Base-by-base conservation (phyloP, 2,888 invertebrate genomes). In the Eueremaeus valkanovi region DNA sequence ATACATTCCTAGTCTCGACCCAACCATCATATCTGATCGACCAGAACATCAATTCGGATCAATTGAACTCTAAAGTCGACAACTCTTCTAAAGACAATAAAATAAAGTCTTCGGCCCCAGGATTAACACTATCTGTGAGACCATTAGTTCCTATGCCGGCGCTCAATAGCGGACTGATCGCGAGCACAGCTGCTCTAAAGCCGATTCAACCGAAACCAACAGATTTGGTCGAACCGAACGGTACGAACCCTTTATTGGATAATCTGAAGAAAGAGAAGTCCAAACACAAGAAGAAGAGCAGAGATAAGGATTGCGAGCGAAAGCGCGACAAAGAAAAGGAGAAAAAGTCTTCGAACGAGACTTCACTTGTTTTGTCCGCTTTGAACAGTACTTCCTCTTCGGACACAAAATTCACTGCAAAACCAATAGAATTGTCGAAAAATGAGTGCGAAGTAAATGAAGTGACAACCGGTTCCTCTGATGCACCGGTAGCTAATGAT, bases 151-250 rank as follows among this genome's bases (percentile, higher is more conserved):
- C 31, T 33, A 16, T 33, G 18, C 51, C 49, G 16, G 18, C 51
- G n/a, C 29, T 58, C 36, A 29, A 36, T 72, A 51, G 73, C 8
- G 73, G 72, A 29, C 76, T 77, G 66, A 40, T 75, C 49, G 27
- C 58, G 27, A 66, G 74, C 18, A 68, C 61, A 51, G 68, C 78
- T 33, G 66, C 75, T 11, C 72, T 83, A 61, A 84, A 84, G 75
- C 82, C 82, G n/a, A 83, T 83, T 75, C 84, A 84, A 78, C 83
- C 84, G 2, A 84, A 83, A 76, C 83, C 83, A 5, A 82, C 82
- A n/a, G 81, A 82, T n/a, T 79, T 83, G 78, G 83, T 83, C 18
- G 83, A 83, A 72, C 80, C 82, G 6, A 82, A 81, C 73, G 81
- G 13, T 33, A 66, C 11, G 9, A 24, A 21, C 21, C 8, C 83